phyloP scores from a whole-genome alignment of 30 jellyfish, hydroid and myxozoan species.

The Haliclystus octoradiatus region DNA sequence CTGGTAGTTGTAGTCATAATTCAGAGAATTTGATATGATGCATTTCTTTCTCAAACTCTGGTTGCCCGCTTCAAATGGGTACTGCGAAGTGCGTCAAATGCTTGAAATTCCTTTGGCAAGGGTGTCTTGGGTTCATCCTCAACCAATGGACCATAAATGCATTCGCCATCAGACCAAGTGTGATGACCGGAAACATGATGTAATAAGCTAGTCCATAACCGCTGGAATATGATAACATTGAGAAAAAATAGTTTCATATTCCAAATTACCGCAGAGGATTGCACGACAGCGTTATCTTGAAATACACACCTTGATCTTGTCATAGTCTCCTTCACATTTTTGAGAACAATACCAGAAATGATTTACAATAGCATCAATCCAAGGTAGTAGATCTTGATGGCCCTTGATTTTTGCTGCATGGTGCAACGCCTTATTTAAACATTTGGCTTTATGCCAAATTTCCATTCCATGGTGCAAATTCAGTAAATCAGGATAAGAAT shows the following conservation, averaged over 20 bases:
- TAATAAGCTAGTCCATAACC: conserved; percentile 10
- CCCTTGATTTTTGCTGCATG: conserved; percentile 1
- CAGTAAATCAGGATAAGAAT: too few relatives aligned
- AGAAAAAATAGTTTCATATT: too few relatives aligned
- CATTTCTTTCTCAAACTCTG: background rate
- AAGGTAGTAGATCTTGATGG: conserved; percentile 1
- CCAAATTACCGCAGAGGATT: too few relatives aligned
- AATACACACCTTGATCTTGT: conserved; percentile 1
- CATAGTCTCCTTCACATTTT: conserved; percentile 7
- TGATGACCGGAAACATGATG: conserved; percentile 21
- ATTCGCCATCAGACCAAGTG: conserved; percentile 11
- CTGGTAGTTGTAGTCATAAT: too few relatives aligned
- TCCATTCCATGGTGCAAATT: conserved; percentile 11
- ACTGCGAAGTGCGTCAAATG: conserved; percentile 13
- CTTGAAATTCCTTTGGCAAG: background rate
- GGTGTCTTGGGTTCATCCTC: conserved; percentile 10
- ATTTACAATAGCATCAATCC: conserved; percentile 11
- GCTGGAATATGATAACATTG: too few relatives aligned
- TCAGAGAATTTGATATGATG: conserved; percentile 15
- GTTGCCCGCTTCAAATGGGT: conserved; percentile 1
- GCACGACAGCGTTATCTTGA: too few relatives aligned
- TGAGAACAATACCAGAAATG: conserved; percentile 14
- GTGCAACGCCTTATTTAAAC: background rate
- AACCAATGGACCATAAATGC: conserved; percentile 15
- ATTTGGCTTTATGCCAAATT: conserved; percentile 18